Base-by-base conservation (phyloP, 2,797 vertebrate genomes). In the Siniperca obscura region DNA sequence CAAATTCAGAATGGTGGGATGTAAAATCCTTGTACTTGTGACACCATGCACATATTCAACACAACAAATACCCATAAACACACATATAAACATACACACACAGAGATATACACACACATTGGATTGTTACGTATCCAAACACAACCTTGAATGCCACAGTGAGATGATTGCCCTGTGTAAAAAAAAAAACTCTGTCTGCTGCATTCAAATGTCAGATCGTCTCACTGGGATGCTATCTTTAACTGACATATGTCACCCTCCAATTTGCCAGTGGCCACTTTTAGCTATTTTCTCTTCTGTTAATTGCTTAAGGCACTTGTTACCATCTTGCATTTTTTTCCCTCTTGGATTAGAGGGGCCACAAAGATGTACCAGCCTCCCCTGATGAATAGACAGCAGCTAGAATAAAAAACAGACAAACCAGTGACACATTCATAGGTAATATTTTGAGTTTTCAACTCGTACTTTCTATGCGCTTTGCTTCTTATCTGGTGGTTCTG, bases 191-290 rank as follows among this genome's bases (percentile, higher is more conserved):
- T 72, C 61, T 76, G 60, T 82, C 76, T 86, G 83, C 78, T 72
- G 77, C 80, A 85, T 80, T 88, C 78, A 93, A 92, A 94, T 93
- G 92, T 89, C 92, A 90, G 62, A 64, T 59, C 1, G 72, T 88
- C 91, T 92, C 91, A 73, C 52, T 0, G 89, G 91, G 85, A 85
- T 22, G 4, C 42, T 81, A 79, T 78, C 25, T 85, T 84, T 86
- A 85, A 87, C 89, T 82, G 88, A 92, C 92, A 91, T 92, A 88
- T 92, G 92, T 87, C 88, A 89, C 73, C 85, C 68, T 87, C 66
- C 79, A 82, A 70, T 90, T 87, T 90, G 89, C 92, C 90, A 84
- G 30, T 85, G 82, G 89, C 87, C 68, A 81, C 80, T 82, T 87
- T 65, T 64, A 62, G 22, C 66, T 86, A 82, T 90, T 91, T 70